Evolutionary conservation across 1,140 invertebrate genomes (phyloP).

Genomic region (Micrasema longulum): DNA sequence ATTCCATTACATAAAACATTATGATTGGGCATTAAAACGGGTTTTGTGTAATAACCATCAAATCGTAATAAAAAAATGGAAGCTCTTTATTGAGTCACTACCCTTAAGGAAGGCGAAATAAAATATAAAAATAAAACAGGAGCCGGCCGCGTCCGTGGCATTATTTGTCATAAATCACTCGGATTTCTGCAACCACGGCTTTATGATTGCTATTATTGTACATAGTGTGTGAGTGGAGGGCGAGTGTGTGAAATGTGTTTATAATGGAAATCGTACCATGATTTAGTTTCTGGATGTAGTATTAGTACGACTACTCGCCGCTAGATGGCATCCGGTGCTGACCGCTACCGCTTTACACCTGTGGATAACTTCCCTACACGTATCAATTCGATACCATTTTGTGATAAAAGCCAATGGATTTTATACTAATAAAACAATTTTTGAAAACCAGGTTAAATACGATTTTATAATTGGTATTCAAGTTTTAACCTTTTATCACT

Average conservation of each 20-base stretch:
- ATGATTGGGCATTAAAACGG: no score
- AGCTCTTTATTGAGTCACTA: conserved; percentile 5
- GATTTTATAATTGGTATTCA: no score
- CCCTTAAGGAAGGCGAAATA: conserved; percentile 3
- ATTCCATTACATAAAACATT: no score
- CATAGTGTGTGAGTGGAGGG: conserved; percentile 22
- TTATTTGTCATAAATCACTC: conserved; percentile 31
- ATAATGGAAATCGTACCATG: conserved; percentile 46
- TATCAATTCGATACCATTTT: no score
- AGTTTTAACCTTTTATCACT: no score
- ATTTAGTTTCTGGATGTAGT: conserved; percentile 34
- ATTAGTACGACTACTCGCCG: background rate
- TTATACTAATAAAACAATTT: no score
- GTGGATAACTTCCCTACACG: no score
- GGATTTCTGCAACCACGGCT: conserved; percentile 14
- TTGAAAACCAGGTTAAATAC: no score
- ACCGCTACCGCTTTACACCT: background rate
- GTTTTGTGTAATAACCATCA: conserved; percentile 9
- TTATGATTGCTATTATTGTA: conserved; percentile 35
- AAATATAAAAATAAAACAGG: conserved; percentile 24
- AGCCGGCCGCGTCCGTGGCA: conserved; percentile 2
- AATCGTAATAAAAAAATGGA: conserved; percentile 10
- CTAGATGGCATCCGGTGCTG: conserved; percentile 15
- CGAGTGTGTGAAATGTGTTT: conserved; percentile 44
- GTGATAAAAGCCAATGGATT: no score